phyloP scores from a whole-genome alignment of 2,888 invertebrate genomes.

The Deilephila porcellus region DNA sequence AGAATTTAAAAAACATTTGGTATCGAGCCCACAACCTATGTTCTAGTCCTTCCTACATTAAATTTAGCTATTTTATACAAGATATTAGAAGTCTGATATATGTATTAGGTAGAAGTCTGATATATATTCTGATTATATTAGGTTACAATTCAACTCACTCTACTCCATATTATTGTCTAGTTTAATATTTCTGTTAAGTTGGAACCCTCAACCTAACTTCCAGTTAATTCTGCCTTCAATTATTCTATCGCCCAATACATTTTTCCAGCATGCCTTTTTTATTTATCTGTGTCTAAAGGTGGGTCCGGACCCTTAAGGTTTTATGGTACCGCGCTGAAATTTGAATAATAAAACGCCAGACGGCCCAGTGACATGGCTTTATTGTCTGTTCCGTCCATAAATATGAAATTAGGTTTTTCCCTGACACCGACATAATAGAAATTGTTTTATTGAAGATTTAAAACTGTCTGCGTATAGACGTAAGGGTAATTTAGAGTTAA shows the following conservation, averaged over 20 bases:
- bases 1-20: no score
- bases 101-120: no score
- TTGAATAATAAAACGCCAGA: conserved; percentile 28
- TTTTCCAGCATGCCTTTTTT: background rate
- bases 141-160: no score
- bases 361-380: conserved; percentile 17
- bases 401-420: background rate
- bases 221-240: no score
- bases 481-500: background rate
- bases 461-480: background rate
- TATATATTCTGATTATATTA: no score
- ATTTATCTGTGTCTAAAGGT: background rate
- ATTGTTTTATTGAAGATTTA: background rate
- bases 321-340: conserved; percentile 1
- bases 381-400: conserved; percentile 28
- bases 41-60: no score
- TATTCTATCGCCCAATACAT: background rate
- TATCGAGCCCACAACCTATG: no score
- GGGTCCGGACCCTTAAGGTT: background rate
- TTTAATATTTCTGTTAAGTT: background rate
- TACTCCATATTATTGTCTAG: no score
- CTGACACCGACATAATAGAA: background rate
- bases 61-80: no score
- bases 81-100: no score
- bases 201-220: background rate